phyloP scores from a whole-genome alignment of 2,797 vertebrate genomes.

The Bucorvus abyssinicus region DNA sequence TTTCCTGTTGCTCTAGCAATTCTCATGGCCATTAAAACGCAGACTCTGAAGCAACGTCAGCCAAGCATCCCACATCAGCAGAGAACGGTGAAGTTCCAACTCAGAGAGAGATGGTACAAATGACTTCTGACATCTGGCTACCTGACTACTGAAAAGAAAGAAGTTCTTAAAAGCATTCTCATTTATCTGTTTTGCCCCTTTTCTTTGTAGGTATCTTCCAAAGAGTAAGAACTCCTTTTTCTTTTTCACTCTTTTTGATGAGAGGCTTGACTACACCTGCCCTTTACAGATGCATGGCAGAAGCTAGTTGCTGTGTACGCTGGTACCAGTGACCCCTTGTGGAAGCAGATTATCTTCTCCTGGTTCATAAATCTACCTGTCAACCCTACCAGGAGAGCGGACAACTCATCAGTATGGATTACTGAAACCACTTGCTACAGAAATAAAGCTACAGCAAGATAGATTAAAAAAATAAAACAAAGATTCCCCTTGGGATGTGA shows the following conservation, averaged over 20 bases:
- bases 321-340: constrained; percentile 50
- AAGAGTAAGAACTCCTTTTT: neutral
- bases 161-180: neutral
- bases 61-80: neutral
- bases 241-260: neutral
- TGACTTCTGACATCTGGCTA: neutral
- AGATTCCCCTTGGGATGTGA: constrained; percentile 46
- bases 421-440: constrained; percentile 39
- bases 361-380: constrained; percentile 64
- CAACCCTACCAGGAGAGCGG: constrained; percentile 1
- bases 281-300: constrained; percentile 20
- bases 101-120: neutral
- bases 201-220: neutral
- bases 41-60: neutral
- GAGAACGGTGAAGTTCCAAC: rapidly evolving
- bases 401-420: constrained; percentile 63
- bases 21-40: neutral
- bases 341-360: constrained; percentile 58
- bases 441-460: constrained; percentile 55
- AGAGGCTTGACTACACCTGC: neutral
- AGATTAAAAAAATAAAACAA: constrained; percentile 58
- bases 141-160: neutral
- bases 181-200: neutral
- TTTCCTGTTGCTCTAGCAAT: neutral
- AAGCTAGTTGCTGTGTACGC: constrained; percentile 7